phyloP scores from a whole-genome alignment of 1,140 invertebrate species.

The Trachymyrmex cornetzi region DNA sequence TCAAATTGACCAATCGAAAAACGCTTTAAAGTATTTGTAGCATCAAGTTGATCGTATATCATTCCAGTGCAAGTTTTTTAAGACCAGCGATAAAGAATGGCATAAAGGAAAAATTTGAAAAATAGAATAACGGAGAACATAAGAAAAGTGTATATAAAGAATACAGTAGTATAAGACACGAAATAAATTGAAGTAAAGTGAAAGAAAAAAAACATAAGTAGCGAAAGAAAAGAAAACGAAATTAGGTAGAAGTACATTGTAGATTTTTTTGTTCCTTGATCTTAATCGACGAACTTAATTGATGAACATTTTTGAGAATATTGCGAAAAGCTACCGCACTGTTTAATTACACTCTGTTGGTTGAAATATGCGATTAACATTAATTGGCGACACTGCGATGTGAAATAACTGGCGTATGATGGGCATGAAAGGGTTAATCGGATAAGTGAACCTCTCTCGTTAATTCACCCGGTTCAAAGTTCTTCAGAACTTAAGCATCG shows the following conservation, averaged over 20 bases:
- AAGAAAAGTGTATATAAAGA: too few species aligned
- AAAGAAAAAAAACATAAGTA: too few species aligned
- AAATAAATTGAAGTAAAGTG: too few species aligned
- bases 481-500: slow-evolving; percentile 61
- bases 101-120: too few species aligned
- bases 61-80: too few species aligned
- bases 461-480: slow-evolving; percentile 64
- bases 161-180: too few species aligned
- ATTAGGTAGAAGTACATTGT: neutral
- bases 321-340: neutral
- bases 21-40: too few species aligned
- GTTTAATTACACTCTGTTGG: neutral
- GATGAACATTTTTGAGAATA: neutral
- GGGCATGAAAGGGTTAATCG: slow-evolving; percentile 49
- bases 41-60: too few species aligned
- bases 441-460: slow-evolving; percentile 54
- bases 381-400: neutral
- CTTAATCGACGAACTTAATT: neutral
- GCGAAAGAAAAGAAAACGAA: too few species aligned
- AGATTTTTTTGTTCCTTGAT: neutral
- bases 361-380: neutral
- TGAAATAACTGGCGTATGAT: slow-evolving; percentile 23
- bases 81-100: too few species aligned
- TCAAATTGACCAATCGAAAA: too few species aligned
- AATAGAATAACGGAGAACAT: too few species aligned